Conservation (phyloP, 2,888 invertebrate species). For the Cheilosia variabilis region DNA sequence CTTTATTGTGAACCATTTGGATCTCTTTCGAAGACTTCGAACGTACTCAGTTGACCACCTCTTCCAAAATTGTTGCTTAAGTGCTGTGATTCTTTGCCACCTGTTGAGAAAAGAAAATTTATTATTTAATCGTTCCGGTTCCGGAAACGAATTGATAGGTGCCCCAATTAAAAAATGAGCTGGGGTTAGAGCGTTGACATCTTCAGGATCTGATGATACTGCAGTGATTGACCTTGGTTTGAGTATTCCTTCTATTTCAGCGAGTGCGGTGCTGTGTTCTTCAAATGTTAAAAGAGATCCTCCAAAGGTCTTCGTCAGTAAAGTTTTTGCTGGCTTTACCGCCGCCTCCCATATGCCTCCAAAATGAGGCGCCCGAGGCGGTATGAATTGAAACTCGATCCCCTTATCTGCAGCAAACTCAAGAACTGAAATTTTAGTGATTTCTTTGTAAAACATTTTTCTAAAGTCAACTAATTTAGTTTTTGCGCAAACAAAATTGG, state of each 20-base stretch:
- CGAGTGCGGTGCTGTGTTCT: neutral
- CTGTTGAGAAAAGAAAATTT: neutral
- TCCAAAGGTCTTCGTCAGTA: slow-evolving; percentile 12
- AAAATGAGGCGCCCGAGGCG: slow-evolving; percentile 2
- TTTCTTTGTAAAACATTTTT: slow-evolving; percentile 32
- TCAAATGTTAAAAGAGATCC: slow-evolving; percentile 5
- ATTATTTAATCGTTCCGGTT: neutral
- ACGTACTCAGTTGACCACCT: slow-evolving; percentile 13
- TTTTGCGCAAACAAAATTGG: slow-evolving; percentile 43
- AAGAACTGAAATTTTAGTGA: slow-evolving; percentile 9
- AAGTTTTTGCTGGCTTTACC: no score
- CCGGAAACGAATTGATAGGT: neutral
- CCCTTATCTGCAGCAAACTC: no score
- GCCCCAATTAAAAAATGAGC: neutral
- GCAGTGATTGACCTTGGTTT: neutral
- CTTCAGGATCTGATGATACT: neutral
- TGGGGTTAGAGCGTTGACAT: neutral
- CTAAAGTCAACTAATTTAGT: no score
- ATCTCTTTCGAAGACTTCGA: slow-evolving; percentile 10
- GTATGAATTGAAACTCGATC: slow-evolving; percentile 38
- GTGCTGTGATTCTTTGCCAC: slow-evolving; percentile 17
- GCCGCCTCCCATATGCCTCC: neutral
- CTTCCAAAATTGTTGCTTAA: slow-evolving; percentile 15
- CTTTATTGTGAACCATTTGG: neutral
- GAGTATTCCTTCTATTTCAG: neutral